Conservation (phyloP, 2,888 invertebrate genomes). For the Aromia moschata region DNA sequence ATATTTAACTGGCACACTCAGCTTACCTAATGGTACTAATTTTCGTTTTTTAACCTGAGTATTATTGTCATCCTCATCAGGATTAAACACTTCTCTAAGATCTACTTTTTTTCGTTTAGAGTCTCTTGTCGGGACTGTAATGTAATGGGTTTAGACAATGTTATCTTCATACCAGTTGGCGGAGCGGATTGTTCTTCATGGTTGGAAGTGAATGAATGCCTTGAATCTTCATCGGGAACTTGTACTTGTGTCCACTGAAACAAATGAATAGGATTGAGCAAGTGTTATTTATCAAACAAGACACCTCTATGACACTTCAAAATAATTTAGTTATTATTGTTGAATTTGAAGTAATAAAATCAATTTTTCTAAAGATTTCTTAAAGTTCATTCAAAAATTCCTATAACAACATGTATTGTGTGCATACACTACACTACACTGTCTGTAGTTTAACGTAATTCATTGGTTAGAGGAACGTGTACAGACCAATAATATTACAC, state of each 20-base stretch:
- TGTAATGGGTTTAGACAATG: slow-evolving; percentile 60
- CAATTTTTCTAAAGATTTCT: too few relatives aligned
- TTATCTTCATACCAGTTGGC: slow-evolving; percentile 60
- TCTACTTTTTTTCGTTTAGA: slow-evolving; percentile 78
- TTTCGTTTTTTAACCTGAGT: slow-evolving; percentile 76
- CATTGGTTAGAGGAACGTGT: too few relatives aligned
- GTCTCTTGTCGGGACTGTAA: slow-evolving; percentile 60
- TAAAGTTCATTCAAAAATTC: too few relatives aligned
- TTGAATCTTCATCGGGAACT: slow-evolving; percentile 63
- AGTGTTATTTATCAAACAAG: not conserved
- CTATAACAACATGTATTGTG: too few relatives aligned
- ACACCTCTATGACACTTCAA: too few relatives aligned
- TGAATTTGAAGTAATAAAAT: too few relatives aligned
- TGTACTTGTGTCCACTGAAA: slow-evolving; percentile 62
- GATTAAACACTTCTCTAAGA: slow-evolving; percentile 86
- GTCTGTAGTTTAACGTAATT: too few relatives aligned
- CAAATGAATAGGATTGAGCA: slow-evolving; percentile 25
- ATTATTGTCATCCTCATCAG: slow-evolving; percentile 77
- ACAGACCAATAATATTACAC: too few relatives aligned
- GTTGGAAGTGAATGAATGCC: slow-evolving; percentile 62
- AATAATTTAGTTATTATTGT: too few relatives aligned
- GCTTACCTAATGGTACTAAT: slow-evolving; percentile 78
- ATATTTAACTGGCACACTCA: too few relatives aligned
- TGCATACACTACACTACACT: too few relatives aligned
- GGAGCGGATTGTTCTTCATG: slow-evolving; percentile 55